These are phyloP conservation scores for Balaeniceps rex DNA, from an alignment of 2,113 vertebrate species.

Conservation along the genomic window DNA sequence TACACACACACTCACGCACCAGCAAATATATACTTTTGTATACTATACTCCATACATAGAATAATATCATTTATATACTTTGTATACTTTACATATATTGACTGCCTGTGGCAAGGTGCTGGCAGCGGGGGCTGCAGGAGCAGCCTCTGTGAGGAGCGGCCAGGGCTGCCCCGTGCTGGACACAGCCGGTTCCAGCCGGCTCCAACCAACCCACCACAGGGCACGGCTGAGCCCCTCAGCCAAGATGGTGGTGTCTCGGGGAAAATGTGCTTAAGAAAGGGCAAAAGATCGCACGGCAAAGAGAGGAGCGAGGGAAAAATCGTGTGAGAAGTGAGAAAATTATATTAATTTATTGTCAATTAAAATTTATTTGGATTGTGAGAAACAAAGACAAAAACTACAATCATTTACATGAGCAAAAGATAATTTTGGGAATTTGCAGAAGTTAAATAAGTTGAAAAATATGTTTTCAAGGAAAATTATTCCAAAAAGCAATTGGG, in stretches of 20 bases:
- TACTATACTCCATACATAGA: neutral
- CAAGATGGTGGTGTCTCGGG: rapidly evolving
- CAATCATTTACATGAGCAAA: neutral
- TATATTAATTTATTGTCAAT: neutral
- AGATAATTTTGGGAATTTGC: neutral
- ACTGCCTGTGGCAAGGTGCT: rapidly evolving
- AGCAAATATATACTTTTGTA: neutral
- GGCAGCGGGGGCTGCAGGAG: too few species aligned
- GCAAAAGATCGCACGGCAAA: rapidly evolving
- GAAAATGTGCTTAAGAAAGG: neutral
- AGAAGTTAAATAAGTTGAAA: neutral
- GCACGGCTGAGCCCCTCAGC: rapidly evolving
- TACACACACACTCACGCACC: neutral
- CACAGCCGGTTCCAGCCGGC: rapidly evolving
- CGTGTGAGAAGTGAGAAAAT: neutral
- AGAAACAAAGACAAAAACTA: neutral
- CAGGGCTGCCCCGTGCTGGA: rapidly evolving
- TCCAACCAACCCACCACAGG: rapidly evolving
- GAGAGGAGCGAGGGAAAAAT: neutral
- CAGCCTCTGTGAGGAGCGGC: rapidly evolving
- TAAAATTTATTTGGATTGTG: neutral
- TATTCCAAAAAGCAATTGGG: neutral
- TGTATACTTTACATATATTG: neutral
- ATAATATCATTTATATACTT: neutral
- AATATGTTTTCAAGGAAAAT: neutral